Evolutionary conservation across 2,113 vertebrate genomes (phyloP), one percentile per base, ranked within the genome.

Genomic region (Melospiza melodia): DNA sequence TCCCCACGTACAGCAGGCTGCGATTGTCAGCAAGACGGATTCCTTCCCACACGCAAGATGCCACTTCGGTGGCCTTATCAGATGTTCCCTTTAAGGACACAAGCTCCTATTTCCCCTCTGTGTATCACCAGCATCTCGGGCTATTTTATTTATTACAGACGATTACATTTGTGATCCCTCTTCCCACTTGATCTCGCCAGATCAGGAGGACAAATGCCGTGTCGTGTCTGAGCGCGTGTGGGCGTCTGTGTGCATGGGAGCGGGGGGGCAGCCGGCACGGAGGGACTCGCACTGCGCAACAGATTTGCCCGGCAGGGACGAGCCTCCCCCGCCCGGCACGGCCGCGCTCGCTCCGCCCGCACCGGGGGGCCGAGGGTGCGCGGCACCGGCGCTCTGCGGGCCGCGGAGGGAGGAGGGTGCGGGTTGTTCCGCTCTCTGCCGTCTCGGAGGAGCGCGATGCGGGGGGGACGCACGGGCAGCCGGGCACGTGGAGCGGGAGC

Each of bases 91-190:
- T 96, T 88, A 96, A 93, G 95, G 84, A 95, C 92, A 81, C 87
- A 44, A 91, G 91, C 80, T 92, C 71, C 51, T 78, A 59, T 65
- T 89, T 92, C 93, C 65, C 81, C 74, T 85, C 90, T 43, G 87
- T 67, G 6, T 91, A 89, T 89, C 83, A 83, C 93, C 90, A 62
- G n/a, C 58, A 84, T 90, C 84, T 84, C 55, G 33, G 90, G 89
- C 94, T 93, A 87, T 97, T 95, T 96, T 97, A 97, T 96, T 97
- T 97, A 96, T 97, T 93, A 91, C 94, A 95, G 95, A 79, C 90
- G 91, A 95, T 97, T 96, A 94, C 95, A 95, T 95, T 96, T 81
- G 87, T 49, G 91, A 95, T 97, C 93, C 95, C 72, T 78, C 93
- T 97, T 90, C 96, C 96, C 93, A 43, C 80, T 61, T 91, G 95